A percentile compares a stretch with the other conserved stretches of the same genome.
Conservation (phyloP, 2,888 invertebrate species). For the Sinohyriopsis cumingii region DNA sequence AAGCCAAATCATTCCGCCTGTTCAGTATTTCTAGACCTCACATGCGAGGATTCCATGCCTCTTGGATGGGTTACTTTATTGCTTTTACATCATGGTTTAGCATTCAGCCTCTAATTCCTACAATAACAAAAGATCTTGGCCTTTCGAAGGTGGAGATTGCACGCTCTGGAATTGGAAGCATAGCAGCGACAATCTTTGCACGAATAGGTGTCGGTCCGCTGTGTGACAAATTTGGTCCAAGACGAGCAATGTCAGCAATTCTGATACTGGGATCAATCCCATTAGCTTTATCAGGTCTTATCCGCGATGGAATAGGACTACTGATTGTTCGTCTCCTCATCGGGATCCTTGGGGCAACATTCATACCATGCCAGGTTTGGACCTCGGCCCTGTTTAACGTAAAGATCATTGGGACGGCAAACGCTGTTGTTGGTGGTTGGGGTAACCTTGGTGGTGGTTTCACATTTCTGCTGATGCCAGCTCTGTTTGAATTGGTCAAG, state of each 20-base stretch:
- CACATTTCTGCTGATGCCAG: constrained; percentile 20
- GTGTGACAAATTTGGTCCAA: constrained; percentile 27
- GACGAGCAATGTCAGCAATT: constrained; percentile 20
- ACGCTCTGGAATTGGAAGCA: constrained; percentile 17
- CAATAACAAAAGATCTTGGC: constrained; percentile 2
- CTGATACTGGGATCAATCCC: constrained; percentile 24
- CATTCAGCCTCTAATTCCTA: neutral
- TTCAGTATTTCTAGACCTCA: constrained; percentile 5
- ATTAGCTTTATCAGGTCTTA: constrained; percentile 21
- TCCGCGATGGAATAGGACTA: constrained; percentile 12
- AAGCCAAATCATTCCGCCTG: constrained; percentile 7
- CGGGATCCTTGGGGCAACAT: constrained; percentile 19
- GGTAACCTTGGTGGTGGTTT: constrained; percentile 23
- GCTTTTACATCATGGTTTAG: constrained; percentile 3
- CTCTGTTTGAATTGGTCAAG: constrained; percentile 9
- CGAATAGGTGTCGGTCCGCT: constrained; percentile 18
- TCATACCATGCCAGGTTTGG: constrained; percentile 23
- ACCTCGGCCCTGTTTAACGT: constrained; percentile 9
- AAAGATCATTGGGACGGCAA: constrained; percentile 14
- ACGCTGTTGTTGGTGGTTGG: constrained; percentile 23
- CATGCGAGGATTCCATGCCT: constrained; percentile 9
- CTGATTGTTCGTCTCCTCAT: constrained; percentile 17
- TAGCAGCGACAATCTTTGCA: constrained; percentile 9
- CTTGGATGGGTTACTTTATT: constrained; percentile 7
- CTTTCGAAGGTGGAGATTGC: constrained; percentile 12